Evolutionary conservation across 2,888 invertebrate genomes (phyloP).

Genomic region (Meteorus cinctellus): DNA sequence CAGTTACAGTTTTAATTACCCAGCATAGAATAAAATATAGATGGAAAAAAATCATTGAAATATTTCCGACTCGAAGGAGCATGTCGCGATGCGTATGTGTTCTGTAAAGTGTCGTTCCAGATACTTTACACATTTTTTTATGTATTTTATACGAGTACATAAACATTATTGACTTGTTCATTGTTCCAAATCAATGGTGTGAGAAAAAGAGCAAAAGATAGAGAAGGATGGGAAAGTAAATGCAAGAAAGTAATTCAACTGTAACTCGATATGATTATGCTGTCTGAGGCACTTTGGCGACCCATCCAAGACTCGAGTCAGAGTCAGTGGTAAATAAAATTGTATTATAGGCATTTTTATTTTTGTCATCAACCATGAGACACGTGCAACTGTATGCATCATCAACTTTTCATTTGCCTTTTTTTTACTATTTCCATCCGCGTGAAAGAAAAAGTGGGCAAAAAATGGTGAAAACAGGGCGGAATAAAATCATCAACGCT

Average conservation of each 20-base stretch:
- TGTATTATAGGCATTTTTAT: background rate
- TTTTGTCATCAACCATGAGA: background rate
- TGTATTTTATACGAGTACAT: background rate
- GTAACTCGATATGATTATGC: background rate
- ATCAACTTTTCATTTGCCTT: background rate
- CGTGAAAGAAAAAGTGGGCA: background rate
- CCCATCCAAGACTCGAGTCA: background rate
- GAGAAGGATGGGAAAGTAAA: background rate
- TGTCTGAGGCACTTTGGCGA: background rate
- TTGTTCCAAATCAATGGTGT: background rate
- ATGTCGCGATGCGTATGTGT: background rate
- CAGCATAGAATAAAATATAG: background rate
- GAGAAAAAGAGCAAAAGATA: background rate
- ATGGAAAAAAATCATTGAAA: background rate
- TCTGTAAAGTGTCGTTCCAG: background rate
- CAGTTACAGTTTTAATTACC: background rate
- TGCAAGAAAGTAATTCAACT: background rate
- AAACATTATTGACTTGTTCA: background rate
- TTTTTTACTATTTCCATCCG: background rate
- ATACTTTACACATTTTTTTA: background rate
- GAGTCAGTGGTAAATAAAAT: background rate
- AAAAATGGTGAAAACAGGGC: background rate
- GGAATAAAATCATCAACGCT: conserved; percentile 20
- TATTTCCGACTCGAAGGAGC: background rate
- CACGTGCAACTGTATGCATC: background rate